These are phyloP conservation scores for Eupithecia pulchellata DNA, from an alignment of 2,888 invertebrate species.

Conservation along the genomic window DNA sequence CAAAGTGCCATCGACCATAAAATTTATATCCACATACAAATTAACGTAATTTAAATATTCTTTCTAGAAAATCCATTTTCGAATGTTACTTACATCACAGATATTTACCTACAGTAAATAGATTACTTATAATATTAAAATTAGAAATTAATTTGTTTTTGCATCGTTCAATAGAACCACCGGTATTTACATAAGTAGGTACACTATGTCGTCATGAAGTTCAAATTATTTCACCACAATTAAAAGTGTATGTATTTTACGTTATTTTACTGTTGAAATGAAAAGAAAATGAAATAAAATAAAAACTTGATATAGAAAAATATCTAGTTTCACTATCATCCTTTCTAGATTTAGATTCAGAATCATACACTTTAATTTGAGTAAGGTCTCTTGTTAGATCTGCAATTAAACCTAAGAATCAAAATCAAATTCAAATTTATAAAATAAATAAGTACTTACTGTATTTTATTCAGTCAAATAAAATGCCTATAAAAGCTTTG, in stretches of 20 bases:
- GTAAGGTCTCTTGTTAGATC: neutral
- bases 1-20: slow-evolving; percentile 41
- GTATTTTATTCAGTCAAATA: neutral
- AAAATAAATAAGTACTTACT: neutral
- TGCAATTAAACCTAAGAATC: neutral
- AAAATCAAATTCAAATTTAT: neutral
- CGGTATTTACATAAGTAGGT: neutral
- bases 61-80: neutral
- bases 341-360: slow-evolving; percentile 9
- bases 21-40: slow-evolving; percentile 24
- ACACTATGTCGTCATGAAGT: neutral
- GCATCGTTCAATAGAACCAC: slow-evolving; percentile 25
- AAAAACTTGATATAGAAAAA: slow-evolving; percentile 67
- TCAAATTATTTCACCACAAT: slow-evolving; percentile 46
- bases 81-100: slow-evolving; percentile 8
- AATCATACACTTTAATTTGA: neutral
- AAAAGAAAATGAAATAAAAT: slow-evolving; percentile 75
- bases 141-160: slow-evolving; percentile 13
- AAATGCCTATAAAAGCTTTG: neutral
- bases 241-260: slow-evolving; percentile 42
- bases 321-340: slow-evolving; percentile 6
- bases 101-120: slow-evolving; percentile 10
- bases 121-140: neutral
- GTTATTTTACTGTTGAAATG: slow-evolving; percentile 69
- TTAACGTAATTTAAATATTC: slow-evolving; percentile 13